These are phyloP conservation scores for Lycia hirtaria DNA, from an alignment of 2,888 invertebrate species.

Conservation along the genomic window DNA sequence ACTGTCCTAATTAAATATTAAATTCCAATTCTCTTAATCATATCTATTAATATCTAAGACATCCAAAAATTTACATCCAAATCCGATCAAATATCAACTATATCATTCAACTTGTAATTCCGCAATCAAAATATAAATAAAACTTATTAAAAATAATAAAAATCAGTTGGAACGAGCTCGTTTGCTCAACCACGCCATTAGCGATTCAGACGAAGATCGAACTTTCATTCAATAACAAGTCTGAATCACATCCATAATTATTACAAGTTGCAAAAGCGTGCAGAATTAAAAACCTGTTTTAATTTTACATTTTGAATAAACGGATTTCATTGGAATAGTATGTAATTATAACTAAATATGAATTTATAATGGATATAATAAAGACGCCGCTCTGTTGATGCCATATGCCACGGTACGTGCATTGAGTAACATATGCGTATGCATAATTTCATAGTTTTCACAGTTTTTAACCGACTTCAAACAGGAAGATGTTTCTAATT, in stretches of 20 bases:
- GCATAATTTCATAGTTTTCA: background rate
- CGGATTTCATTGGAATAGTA: conserved; percentile 16
- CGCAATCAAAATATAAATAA: conserved; percentile 15
- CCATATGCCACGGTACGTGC: background rate
- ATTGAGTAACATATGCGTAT: background rate
- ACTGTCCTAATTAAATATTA: conserved; percentile 11
- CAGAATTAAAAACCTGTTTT: conserved; percentile 23
- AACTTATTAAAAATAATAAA: too few relatives aligned
- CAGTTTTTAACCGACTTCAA: too few relatives aligned
- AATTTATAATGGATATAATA: conserved; percentile 15
- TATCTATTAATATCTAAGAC: conserved; percentile 2
- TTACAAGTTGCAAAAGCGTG: conserved; percentile 18
- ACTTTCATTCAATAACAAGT: conserved; percentile 25
- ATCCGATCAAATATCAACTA: conserved; percentile 11
- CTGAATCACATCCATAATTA: conserved; percentile 7
- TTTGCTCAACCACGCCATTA: conserved; percentile 13
- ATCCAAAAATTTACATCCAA: conserved; percentile 10
- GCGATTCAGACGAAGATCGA: conserved; percentile 22
- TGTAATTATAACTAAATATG: conserved; percentile 10
- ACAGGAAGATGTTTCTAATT: too few relatives aligned
- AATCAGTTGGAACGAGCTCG: conserved; percentile 5
- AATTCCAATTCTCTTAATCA: conserved; percentile 3
- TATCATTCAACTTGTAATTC: conserved; percentile 8
- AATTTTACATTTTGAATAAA: conserved; percentile 14
- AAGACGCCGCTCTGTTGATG: background rate